Evolutionary conservation across 1,140 invertebrate genomes (phyloP), one percentile per base, ranked within the genome.

Genomic region (Heliconius eleuchia): DNA sequence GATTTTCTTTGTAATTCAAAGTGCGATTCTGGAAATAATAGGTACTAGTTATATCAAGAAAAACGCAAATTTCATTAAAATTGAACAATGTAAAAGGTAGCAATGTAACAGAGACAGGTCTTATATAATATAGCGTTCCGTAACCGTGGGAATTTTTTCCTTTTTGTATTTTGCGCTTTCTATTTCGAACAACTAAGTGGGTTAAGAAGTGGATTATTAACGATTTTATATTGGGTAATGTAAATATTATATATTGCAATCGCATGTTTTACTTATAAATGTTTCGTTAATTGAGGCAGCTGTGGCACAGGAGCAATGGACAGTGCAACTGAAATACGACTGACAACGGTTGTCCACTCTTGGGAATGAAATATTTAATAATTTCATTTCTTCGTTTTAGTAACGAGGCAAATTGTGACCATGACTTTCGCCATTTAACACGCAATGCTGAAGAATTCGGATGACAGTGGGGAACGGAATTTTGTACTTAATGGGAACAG

Each of bases 91-190:
- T 60, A 42, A 23, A 23, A 18, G 11, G 23, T 60, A 60, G 27
- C 23, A 27, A 23, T 27, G 57, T 66, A 30, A 30, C 11, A 66
- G n/a, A 9, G 13, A 1, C 27, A 66, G 27, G 27, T 60, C 55
- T 66, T 66, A 66, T 66, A 66, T 23, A 66, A 66, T 66, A 30
- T 16, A 66, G 11, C 60, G 60, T 30, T 66, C 60, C 27, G 60
- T 66, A 66, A 66, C 30, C 60, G 60, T 66, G 60, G 60, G 60
- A 66, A 30, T 27, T 66, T 66, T 66, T 66, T 23, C n/a, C 27
- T 66, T 52, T 52, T 50, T 71, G 18, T 46, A 73, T 50, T 23
- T 46, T 37, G 42, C 23, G 37, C 34, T 23, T 73, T 50, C 57
- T 72, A 77, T 66, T 66, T 66, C 60, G 2, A 27, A 66, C 23